Conservation (phyloP, 2,113 vertebrate species). For the Caranx melampygus region DNA sequence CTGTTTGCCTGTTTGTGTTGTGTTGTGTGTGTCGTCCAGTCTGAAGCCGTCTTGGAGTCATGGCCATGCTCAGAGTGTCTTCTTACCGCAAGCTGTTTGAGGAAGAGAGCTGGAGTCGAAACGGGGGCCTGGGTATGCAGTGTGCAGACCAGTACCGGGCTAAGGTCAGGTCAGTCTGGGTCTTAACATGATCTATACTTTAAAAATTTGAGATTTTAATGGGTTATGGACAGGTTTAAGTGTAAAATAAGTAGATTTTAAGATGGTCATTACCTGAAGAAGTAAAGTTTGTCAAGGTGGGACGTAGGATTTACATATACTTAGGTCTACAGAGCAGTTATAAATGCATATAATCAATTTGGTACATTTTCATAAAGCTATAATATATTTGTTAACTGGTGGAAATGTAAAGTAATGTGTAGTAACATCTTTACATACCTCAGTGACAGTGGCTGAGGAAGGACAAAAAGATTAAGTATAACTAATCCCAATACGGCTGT, state of each 20-base stretch:
- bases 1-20: constrained; percentile 38
- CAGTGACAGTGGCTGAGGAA: background rate
- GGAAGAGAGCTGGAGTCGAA: constrained; percentile 64
- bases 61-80: constrained; percentile 83
- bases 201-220: background rate
- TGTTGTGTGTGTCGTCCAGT: background rate
- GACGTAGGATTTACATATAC: background rate
- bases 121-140: constrained; percentile 34
- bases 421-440: no score
- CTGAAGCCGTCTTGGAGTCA: constrained; percentile 16
- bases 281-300: background rate
- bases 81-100: constrained; percentile 83
- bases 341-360: background rate
- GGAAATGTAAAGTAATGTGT: background rate
- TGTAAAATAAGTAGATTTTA: background rate
- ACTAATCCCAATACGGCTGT: background rate
- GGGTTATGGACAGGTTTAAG: background rate
- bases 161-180: constrained; percentile 74
- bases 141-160: constrained; percentile 67
- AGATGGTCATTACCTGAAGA: background rate
- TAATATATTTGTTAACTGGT: background rate
- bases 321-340: background rate
- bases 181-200: background rate
- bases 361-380: background rate
- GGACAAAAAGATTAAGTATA: background rate